A percentile compares a stretch with the other conserved stretches of the same genome.
These are phyloP conservation scores for Xenus cinereus DNA, from an alignment of 2,113 vertebrate genomes.

Conservation along the genomic window DNA sequence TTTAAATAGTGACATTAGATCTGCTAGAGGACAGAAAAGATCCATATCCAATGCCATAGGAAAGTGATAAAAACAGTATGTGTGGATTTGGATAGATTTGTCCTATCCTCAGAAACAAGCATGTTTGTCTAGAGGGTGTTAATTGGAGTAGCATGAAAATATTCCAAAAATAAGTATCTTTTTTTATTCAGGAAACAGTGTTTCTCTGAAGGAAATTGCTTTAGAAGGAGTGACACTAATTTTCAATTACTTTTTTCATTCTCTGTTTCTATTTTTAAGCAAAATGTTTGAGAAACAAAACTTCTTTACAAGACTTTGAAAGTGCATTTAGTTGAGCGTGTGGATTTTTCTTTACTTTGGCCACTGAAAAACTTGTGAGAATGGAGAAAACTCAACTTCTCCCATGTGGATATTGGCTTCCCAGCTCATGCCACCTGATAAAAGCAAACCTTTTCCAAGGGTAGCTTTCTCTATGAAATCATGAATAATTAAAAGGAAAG, in stretches of 20 bases:
- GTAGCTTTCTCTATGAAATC: neutral
- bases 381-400: neutral
- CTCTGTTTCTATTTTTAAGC: neutral
- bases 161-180: neutral
- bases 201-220: slow-evolving; percentile 1
- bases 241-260: neutral
- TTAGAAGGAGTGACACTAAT: slow-evolving; percentile 2
- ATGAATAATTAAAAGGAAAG: neutral
- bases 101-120: neutral
- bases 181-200: neutral
- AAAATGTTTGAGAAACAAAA: neutral
- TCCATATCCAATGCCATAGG: neutral
- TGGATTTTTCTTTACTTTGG: neutral
- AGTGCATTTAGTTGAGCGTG: neutral
- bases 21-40: neutral
- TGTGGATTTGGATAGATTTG: neutral
- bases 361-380: neutral
- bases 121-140: neutral
- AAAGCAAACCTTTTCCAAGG: neutral
- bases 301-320: neutral
- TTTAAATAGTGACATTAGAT: neutral
- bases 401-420: neutral
- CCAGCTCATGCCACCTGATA: neutral
- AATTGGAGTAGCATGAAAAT: neutral
- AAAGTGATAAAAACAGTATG: neutral